A percentile compares a stretch with the other conserved stretches of the same genome.
These are phyloP conservation scores for Drosophila truncata DNA, from an alignment of 1,140 invertebrate species.

Conservation along the genomic window DNA sequence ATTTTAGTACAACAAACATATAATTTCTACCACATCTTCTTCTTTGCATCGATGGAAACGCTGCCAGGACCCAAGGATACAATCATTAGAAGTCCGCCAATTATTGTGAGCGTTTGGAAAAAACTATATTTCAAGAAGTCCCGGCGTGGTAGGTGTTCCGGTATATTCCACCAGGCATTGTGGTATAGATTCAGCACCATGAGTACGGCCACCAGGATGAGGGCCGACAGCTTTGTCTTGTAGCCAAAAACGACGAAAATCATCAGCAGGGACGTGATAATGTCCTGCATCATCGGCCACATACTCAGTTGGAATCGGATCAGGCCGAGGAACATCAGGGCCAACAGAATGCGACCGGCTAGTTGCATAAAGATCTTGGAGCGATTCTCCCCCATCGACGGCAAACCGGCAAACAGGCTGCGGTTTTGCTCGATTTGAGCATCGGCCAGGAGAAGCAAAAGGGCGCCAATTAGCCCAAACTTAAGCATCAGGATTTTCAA, in stretches of 20 bases:
- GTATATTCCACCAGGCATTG: slow-evolving; percentile 99
- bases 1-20: no score
- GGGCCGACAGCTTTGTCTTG: slow-evolving; percentile 98
- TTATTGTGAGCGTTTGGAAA: slow-evolving; percentile 99
- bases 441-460: slow-evolving; percentile 97
- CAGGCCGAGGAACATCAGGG: slow-evolving; percentile 99
- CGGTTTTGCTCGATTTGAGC: slow-evolving; percentile 94
- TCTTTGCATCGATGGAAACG: slow-evolving; percentile 99
- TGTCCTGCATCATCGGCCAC: slow-evolving; percentile 95
- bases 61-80: slow-evolving; percentile 99
- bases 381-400: slow-evolving; percentile 97
- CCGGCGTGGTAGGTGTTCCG: slow-evolving; percentile 96
- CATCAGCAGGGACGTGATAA: slow-evolving; percentile 97
- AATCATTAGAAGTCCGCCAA: slow-evolving; percentile 99
- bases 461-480: slow-evolving; percentile 97
- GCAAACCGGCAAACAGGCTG: slow-evolving; percentile 98
- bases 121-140: slow-evolving; percentile 99
- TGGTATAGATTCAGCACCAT: slow-evolving; percentile 97
- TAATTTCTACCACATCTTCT: slow-evolving; percentile 96
- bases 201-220: slow-evolving; percentile 96
- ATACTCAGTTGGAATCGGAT: slow-evolving; percentile 96
- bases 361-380: slow-evolving; percentile 99
- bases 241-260: slow-evolving; percentile 98
- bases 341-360: slow-evolving; percentile 96
- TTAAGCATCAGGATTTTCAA: slow-evolving; percentile 98